Percentiles rank a stretch among this genome's conserved stretches.
Conservation (phyloP, 92 coral and sea anemone species). For the Blastomussa wellsi region DNA sequence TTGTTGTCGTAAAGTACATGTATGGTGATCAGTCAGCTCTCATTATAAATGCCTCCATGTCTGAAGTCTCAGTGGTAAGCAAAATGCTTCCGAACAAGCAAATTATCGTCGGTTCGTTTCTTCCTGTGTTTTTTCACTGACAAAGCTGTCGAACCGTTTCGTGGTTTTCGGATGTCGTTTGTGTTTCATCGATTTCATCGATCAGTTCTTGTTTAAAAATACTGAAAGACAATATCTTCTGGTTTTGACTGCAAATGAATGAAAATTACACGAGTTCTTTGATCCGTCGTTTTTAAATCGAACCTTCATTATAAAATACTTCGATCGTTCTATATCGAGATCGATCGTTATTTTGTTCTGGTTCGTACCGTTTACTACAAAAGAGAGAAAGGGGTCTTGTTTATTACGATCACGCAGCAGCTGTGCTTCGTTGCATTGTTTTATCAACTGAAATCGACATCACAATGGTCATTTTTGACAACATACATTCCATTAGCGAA, state of each 20-base stretch:
- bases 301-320: neutral
- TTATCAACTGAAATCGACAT: neutral
- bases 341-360: too few species aligned
- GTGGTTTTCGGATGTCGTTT: neutral
- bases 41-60: neutral
- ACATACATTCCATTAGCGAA: neutral
- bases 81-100: neutral
- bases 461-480: neutral
- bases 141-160: neutral
- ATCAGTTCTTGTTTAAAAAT: neutral
- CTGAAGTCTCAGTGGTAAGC: neutral
- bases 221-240: neutral
- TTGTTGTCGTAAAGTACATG: conserved; percentile 11
- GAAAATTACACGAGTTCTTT: neutral
- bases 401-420: conserved; percentile 6
- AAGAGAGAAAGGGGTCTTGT: neutral
- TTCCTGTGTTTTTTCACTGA: neutral
- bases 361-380: too few species aligned
- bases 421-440: neutral
- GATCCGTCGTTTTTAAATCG: neutral
- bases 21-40: neutral
- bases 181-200: conserved; percentile 11
- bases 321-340: neutral
- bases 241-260: conserved; percentile 25
- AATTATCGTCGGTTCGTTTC: neutral